These are phyloP conservation scores for Philotrypesis tridentata DNA, from an alignment of 1,140 invertebrate species.

Conservation along the genomic window DNA sequence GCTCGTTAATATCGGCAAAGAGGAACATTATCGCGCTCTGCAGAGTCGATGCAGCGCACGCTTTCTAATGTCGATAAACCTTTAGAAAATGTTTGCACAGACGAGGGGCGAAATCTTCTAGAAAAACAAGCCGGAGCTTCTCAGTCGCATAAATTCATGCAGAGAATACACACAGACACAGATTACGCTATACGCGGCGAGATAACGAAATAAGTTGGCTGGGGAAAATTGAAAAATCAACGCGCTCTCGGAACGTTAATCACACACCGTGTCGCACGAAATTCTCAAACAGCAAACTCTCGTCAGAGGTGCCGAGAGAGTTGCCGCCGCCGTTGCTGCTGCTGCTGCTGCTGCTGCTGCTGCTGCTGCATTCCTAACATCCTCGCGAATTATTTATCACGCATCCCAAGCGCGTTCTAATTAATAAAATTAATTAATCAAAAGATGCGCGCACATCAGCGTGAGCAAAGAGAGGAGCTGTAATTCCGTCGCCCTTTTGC, in stretches of 20 bases:
- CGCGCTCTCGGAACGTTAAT: slow-evolving; percentile 2
- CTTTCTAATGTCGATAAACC: neutral
- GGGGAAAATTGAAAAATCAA: neutral
- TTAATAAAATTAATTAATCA: slow-evolving; percentile 49
- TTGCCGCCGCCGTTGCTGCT: no score
- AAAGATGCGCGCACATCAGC: neutral
- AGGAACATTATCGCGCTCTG: neutral
- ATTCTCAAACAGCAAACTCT: slow-evolving; percentile 4
- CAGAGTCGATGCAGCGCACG: neutral
- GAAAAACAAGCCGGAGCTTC: neutral
- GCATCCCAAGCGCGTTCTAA: slow-evolving; percentile 22
- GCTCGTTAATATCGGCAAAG: neutral
- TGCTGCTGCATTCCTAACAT: neutral
- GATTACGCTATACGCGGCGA: no score
- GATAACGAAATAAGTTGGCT: no score
- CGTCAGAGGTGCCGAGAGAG: neutral
- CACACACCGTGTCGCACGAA: slow-evolving; percentile 1
- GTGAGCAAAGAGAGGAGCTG: neutral
- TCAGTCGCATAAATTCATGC: no score
- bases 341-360: neutral
- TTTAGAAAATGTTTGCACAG: neutral
- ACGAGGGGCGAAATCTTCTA: neutral
- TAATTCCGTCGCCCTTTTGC: slow-evolving; percentile 28
- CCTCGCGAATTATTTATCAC: slow-evolving; percentile 32
- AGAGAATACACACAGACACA: no score